phyloP scores from a whole-genome alignment of 2,888 invertebrate species.

The Pseudococcus longispinus region DNA sequence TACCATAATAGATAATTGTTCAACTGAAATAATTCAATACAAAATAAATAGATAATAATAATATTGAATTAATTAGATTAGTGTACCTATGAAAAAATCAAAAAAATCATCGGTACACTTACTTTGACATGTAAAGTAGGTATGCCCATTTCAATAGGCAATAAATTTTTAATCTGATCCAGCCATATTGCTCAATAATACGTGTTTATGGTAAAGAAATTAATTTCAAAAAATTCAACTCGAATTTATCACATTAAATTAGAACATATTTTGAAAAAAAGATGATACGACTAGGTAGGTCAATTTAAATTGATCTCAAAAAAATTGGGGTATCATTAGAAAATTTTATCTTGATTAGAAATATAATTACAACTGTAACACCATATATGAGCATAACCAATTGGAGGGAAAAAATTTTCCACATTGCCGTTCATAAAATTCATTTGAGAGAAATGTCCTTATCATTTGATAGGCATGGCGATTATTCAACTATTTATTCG shows the following conservation, averaged over 20 bases:
- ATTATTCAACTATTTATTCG: background rate
- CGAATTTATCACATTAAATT: background rate
- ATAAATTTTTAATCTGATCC: too few relatives aligned
- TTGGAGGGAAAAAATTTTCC: background rate
- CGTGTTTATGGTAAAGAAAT: too few relatives aligned
- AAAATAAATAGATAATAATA: too few relatives aligned
- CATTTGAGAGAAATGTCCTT: background rate
- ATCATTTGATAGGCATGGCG: background rate
- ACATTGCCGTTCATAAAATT: background rate
- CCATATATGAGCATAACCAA: background rate
- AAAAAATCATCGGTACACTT: too few relatives aligned
- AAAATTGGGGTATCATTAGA: background rate
- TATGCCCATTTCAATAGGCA: too few relatives aligned
- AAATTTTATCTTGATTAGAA: background rate
- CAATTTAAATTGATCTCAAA: too few relatives aligned
- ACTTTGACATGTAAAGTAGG: too few relatives aligned
- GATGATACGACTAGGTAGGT: background rate
- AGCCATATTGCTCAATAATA: too few relatives aligned
- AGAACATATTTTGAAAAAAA: background rate
- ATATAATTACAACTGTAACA: background rate
- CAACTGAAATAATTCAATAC: too few relatives aligned
- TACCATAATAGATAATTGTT: too few relatives aligned
- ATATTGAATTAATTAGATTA: too few relatives aligned
- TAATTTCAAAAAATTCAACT: background rate
- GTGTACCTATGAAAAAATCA: too few relatives aligned